A percentile compares a stretch with the other conserved stretches of the same genome.
These are phyloP conservation scores for Plodia interpunctella DNA, from an alignment of 1,140 invertebrate species.

Conservation along the genomic window DNA sequence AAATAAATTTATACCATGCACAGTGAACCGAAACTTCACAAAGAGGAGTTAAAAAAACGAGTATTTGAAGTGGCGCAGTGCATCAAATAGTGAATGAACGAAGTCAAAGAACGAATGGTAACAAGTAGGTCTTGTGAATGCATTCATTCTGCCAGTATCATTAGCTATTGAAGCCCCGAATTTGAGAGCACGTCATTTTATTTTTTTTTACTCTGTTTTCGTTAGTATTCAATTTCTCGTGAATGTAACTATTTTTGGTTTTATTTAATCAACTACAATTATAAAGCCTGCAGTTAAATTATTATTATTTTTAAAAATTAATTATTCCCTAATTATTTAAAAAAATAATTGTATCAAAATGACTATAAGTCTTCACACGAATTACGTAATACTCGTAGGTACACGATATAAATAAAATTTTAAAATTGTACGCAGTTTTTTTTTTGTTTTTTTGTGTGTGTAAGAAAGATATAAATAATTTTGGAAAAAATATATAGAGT, in stretches of 20 bases:
- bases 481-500: not conserved
- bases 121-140: conserved; percentile 4
- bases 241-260: not conserved
- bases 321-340: no score
- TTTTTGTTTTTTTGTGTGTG: no score
- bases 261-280: no score
- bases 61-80: not conserved
- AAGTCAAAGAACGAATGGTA: conserved; percentile 2
- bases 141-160: not conserved
- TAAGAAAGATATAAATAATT: not conserved
- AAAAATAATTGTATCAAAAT: no score
- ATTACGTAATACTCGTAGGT: no score
- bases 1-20: no score
- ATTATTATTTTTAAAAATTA: no score
- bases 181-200: not conserved
- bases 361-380: no score
- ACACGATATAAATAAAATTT: no score
- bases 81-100: not conserved
- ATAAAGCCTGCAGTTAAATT: no score
- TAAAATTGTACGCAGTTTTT: no score
- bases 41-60: not conserved
- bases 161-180: conserved; percentile 1
- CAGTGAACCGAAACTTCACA: not conserved
- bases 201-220: not conserved
- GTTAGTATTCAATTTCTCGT: not conserved